These are phyloP conservation scores for Huso huso DNA, from an alignment of 2,797 vertebrate species.

Conservation along the genomic window DNA sequence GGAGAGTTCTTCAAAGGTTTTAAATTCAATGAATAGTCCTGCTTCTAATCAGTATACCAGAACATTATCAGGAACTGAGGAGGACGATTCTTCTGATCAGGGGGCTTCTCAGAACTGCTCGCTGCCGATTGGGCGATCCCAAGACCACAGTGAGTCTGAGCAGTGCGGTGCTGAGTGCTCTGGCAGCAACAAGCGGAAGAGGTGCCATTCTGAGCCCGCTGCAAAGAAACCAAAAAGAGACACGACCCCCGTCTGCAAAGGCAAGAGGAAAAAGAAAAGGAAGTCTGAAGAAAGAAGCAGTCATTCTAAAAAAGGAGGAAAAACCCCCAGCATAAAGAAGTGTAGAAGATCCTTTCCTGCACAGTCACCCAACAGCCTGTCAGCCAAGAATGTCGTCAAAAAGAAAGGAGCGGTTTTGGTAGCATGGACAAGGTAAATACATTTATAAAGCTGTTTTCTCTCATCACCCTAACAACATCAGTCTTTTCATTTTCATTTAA, in stretches of 20 bases:
- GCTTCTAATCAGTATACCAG: neutral
- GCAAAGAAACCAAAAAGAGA: conserved; percentile 39
- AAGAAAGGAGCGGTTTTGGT: conserved; percentile 88
- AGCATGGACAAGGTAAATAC: conserved; percentile 86
- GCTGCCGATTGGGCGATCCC: conserved; percentile 3
- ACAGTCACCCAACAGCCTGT: conserved; percentile 65
- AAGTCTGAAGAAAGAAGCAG: conserved; percentile 32
- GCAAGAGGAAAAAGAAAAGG: conserved; percentile 29
- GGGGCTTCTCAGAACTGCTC: conserved; percentile 17
- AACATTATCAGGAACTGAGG: conserved; percentile 14
- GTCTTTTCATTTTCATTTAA: neutral
- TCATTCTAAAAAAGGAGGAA: conserved; percentile 29
- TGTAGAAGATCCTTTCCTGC: conserved; percentile 28
- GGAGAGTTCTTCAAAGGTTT: conserved; percentile 5
- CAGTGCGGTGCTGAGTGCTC: conserved; percentile 26
- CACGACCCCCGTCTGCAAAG: conserved; percentile 17
- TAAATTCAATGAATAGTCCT: neutral
- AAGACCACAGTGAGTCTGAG: conserved; percentile 20
- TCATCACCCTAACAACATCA: neutral
- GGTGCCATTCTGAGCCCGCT: conserved; percentile 37
- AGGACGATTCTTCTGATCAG: conserved; percentile 3
- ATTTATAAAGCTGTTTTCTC: neutral
- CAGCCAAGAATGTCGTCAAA: conserved; percentile 86
- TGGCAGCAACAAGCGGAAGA: conserved; percentile 65
- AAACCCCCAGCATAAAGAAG: conserved; percentile 29